These are phyloP conservation scores for Planococcus citri DNA, from an alignment of 1,140 invertebrate species.

Conservation along the genomic window DNA sequence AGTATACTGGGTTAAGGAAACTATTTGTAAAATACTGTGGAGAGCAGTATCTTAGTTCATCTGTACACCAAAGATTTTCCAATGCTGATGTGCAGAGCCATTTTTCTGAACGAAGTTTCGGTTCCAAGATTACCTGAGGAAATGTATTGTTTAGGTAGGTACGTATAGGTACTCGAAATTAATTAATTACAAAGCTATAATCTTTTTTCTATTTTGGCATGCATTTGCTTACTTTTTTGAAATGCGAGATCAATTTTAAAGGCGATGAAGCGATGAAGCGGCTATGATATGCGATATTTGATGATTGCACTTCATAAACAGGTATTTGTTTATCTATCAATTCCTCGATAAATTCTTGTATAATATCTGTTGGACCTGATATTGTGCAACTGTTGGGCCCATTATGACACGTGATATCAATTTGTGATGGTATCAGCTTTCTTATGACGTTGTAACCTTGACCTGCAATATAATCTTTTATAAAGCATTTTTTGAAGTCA, in stretches of 20 bases:
- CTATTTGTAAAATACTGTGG: slow-evolving; percentile 60
- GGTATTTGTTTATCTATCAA: slow-evolving; percentile 62
- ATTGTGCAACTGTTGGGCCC: slow-evolving; percentile 69
- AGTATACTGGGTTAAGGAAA: slow-evolving; percentile 56
- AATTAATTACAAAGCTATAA: not conserved
- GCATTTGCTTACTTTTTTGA: slow-evolving; percentile 47
- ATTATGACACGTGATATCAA: slow-evolving; percentile 80
- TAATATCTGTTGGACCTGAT: slow-evolving; percentile 61
- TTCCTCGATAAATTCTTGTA: slow-evolving; percentile 53
- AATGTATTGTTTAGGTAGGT: not conserved
- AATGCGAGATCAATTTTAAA: slow-evolving; percentile 52
- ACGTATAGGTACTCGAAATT: not conserved
- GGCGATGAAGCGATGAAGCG: slow-evolving; percentile 40
- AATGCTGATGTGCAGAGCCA: slow-evolving; percentile 51
- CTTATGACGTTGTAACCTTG: slow-evolving; percentile 36
- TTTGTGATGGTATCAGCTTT: slow-evolving; percentile 44
- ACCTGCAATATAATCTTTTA: slow-evolving; percentile 3
- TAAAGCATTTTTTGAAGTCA: not conserved
- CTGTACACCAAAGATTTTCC: slow-evolving; percentile 34
- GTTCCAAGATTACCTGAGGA: slow-evolving; percentile 37
- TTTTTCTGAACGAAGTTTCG: slow-evolving; percentile 38
- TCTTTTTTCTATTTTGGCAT: not conserved
- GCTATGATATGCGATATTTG: slow-evolving; percentile 68
- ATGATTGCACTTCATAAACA: slow-evolving; percentile 64
- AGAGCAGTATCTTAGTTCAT: slow-evolving; percentile 40